Conservation (phyloP, 1,140 invertebrate species). For the Papilio xuthus region DNA sequence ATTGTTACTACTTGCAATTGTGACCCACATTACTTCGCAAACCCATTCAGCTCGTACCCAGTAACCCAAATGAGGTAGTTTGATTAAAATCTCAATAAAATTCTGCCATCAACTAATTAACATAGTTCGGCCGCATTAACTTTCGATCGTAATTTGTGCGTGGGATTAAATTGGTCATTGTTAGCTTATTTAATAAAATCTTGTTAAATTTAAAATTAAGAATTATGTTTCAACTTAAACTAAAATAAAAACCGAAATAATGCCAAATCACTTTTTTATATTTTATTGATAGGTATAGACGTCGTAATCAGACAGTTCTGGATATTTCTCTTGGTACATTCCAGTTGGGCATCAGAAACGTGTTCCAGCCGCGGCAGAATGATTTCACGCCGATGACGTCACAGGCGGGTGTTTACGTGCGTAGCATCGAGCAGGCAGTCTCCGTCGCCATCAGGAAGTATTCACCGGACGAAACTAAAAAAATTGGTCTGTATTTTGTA, state of each 20-base stretch:
- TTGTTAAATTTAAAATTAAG: no score
- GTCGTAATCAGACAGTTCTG: no score
- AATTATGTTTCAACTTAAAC: no score
- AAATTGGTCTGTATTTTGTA: background rate
- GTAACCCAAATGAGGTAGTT: constrained; percentile 2
- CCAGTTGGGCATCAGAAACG: constrained; percentile 87
- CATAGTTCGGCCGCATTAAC: background rate
- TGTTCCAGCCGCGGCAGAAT: constrained; percentile 88
- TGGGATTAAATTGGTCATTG: background rate
- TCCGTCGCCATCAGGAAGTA: constrained; percentile 90
- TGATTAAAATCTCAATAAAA: constrained; percentile 5
- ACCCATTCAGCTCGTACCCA: background rate
- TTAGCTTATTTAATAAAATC: background rate
- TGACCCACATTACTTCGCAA: background rate
- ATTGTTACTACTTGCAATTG: background rate
- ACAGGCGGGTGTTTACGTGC: constrained; percentile 87
- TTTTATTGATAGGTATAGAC: no score
- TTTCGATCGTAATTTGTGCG: background rate
- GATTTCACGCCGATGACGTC: constrained; percentile 90
- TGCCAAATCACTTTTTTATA: no score
- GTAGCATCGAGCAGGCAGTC: constrained; percentile 91
- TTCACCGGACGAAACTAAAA: constrained; percentile 74
- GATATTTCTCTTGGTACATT: constrained; percentile 42
- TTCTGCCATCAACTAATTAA: constrained; percentile 17
- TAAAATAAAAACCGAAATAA: no score